Evolutionary conservation across 2,888 invertebrate genomes (phyloP), one percentile per base, ranked within the genome.

Genomic region (Drosophila glabriapex): DNA sequence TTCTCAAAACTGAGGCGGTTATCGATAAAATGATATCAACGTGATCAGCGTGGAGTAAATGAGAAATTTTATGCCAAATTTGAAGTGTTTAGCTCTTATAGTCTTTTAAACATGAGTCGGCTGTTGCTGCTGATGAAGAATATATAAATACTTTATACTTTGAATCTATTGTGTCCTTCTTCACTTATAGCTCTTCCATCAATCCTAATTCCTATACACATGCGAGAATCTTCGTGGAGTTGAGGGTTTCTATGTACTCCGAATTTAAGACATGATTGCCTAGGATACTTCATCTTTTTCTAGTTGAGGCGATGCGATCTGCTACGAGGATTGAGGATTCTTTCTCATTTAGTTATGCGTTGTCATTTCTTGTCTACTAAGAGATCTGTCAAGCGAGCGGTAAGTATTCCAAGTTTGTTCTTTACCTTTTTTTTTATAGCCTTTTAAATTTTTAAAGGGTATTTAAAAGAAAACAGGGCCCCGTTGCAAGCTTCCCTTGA

Each of bases 391-490:
- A 16, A 35, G 35, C 16, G 35, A 16, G 5, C 16, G 35, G 35
- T 35, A 35, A 35, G 35, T 16, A 35, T 35, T 35, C 35, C 35
- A 37, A 16, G 41, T 41, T 19, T 10, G 10, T n/a, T n/a, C 41
- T n/a, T n/a, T 4, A 10, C 10, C 14, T 46, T 22, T 7, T 46
- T 41, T 43, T 33, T 12, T 43, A 43, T 3, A n/a, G 1, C 0
- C 43, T 22, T 43, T 22, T 22, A 6, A 12, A 22, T 22, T 22
- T 43, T 22, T 43, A 12, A 22, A 22, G n/a, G 12, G 22, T 43
- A 43, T 43, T 12, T 22, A 43, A 19, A 55, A 68, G 68, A 43
- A 46, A 29, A 6, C 14, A 56, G 41, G 35, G 22, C 53, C n/a
- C 16, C 22, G 25, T 29, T 39, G 10, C 3, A n/a, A 46, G 25